These are phyloP conservation scores for Brachionus paranguensis DNA, from an alignment of 1,140 invertebrate species.

Conservation along the genomic window DNA sequence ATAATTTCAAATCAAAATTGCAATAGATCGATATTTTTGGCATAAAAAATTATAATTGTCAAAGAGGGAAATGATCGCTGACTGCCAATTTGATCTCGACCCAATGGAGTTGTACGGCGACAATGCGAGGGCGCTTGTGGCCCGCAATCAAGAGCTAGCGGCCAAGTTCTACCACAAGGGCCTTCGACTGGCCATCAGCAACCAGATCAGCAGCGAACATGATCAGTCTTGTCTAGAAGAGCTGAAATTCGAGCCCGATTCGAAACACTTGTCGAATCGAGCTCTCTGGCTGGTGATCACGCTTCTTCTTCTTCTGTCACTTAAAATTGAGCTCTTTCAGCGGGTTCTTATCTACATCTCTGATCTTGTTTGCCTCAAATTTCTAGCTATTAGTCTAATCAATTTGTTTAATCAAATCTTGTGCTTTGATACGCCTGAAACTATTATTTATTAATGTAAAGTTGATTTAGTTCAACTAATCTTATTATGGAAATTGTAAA, in stretches of 20 bases:
- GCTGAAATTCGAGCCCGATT: not conserved
- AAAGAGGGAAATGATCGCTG: not conserved
- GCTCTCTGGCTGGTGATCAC: not conserved
- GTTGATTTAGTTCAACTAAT: no score
- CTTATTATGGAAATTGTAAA: no score
- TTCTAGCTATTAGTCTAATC: not conserved
- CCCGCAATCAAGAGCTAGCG: not conserved
- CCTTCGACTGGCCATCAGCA: not conserved
- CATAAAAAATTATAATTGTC: slow-evolving; percentile 28
- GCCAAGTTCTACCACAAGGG: not conserved
- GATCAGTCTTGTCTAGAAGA: not conserved
- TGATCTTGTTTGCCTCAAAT: not conserved
- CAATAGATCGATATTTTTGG: not conserved
- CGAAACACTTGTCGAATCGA: not conserved
- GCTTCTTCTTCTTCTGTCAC: not conserved
- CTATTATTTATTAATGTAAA: not conserved
- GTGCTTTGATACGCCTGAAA: slow-evolving; percentile 1
- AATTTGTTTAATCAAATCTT: slow-evolving; percentile 19
- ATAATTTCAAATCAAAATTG: not conserved
- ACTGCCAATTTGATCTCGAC: not conserved
- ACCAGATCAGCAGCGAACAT: not conserved
- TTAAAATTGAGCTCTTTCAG: not conserved
- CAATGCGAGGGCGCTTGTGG: not conserved
- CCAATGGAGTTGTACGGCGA: not conserved
- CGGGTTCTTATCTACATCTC: not conserved